Evolutionary conservation across 1,140 invertebrate species (phyloP).

Genomic region (Ylistrum balloti): DNA sequence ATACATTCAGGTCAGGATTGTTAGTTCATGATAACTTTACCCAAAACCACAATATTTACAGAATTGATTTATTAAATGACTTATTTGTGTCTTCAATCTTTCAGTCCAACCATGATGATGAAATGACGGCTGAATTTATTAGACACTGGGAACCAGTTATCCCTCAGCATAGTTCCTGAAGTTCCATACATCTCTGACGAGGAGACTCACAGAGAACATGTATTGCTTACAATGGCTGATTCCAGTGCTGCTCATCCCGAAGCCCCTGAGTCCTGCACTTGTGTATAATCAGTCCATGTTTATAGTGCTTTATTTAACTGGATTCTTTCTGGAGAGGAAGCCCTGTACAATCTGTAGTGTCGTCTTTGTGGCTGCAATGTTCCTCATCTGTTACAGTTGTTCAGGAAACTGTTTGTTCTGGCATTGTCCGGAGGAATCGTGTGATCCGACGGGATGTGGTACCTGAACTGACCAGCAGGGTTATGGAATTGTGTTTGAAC

Average conservation of each 20-base stretch:
- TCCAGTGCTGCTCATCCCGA: slow-evolving; percentile 97
- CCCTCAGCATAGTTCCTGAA: neutral
- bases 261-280: slow-evolving; percentile 95
- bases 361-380: slow-evolving; percentile 95
- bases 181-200: neutral
- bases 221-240: slow-evolving; percentile 99
- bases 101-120: neutral
- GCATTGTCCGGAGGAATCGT: slow-evolving; percentile 81
- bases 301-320: slow-evolving; percentile 95
- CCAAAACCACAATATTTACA: no score
- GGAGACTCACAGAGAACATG: slow-evolving; percentile 85
- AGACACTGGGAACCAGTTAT: neutral
- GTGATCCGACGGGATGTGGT: slow-evolving; percentile 68
- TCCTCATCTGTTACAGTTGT: slow-evolving; percentile 97
- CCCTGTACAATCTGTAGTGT: slow-evolving; percentile 97
- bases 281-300: slow-evolving; percentile 98
- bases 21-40: no score
- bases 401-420: slow-evolving; percentile 97
- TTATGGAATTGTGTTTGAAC: neutral
- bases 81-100: neutral
- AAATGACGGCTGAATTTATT: neutral
- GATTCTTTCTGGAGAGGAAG: slow-evolving; percentile 95
- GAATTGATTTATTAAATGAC: no score
- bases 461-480: neutral
- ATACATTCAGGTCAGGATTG: no score